A percentile compares a stretch with the other conserved stretches of the same genome.
Evolutionary conservation across 1,140 invertebrate genomes (phyloP).

Genomic region (Drosophila murphyi): DNA sequence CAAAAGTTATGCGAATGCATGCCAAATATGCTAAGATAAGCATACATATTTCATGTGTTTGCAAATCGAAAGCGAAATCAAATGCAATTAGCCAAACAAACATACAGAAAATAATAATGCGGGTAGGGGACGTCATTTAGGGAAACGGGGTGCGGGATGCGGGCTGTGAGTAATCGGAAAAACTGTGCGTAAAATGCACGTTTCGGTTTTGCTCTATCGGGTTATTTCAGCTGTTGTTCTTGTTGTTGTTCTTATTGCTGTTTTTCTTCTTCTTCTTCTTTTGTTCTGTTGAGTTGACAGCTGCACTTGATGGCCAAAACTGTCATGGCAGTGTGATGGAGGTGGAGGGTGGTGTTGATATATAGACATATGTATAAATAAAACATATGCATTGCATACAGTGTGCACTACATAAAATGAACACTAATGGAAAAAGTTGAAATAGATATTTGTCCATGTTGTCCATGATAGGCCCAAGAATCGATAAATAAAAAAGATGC

Average conservation of each 20-base stretch:
- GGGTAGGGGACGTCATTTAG: not conserved
- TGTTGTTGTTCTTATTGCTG: slow-evolving; percentile 24
- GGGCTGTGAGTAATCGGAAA: not conserved
- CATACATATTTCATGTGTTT: not conserved
- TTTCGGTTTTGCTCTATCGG: slow-evolving; percentile 26
- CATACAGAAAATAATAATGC: slow-evolving; percentile 15
- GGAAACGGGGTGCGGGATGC: not conserved
- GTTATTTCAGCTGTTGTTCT: slow-evolving; percentile 58
- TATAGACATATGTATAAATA: not conserved
- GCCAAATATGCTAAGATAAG: not conserved
- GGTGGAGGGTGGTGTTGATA: slow-evolving; percentile 2
- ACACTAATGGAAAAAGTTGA: not conserved
- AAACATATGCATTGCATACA: slow-evolving; percentile 2
- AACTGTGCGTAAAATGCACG: slow-evolving; percentile 73
- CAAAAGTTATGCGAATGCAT: not conserved
- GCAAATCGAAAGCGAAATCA: slow-evolving; percentile 5
- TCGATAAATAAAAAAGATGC: too few species aligned
- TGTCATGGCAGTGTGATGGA: slow-evolving; percentile 4
- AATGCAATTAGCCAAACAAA: slow-evolving; percentile 32
- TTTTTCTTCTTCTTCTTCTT: slow-evolving; percentile 8
- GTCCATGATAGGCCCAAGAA: too few species aligned
- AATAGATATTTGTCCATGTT: too few species aligned
- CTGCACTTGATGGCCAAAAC: slow-evolving; percentile 42
- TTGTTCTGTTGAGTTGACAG: slow-evolving; percentile 7
- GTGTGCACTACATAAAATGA: not conserved